Percentiles rank a stretch among this genome's conserved stretches.
Conservation (phyloP, 2,888 invertebrate species). For the Hypercompe scribonia region DNA sequence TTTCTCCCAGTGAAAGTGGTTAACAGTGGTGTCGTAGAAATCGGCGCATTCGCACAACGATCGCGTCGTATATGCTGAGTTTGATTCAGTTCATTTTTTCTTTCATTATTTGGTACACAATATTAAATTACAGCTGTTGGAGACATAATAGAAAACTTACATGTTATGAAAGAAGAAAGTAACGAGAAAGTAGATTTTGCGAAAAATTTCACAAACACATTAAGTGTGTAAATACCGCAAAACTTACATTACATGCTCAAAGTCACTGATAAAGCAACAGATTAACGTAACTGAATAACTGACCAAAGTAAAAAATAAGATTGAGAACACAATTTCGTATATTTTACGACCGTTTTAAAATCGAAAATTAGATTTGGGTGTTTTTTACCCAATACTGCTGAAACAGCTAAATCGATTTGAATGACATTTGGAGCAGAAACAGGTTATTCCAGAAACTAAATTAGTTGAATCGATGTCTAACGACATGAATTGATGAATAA, state of each 20-base stretch:
- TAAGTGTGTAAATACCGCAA: constrained; percentile 4
- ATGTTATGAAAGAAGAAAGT: constrained; percentile 13
- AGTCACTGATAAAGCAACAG: background rate
- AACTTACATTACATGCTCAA: background rate
- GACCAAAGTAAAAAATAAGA: background rate
- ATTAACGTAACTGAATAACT: background rate
- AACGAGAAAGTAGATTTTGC: constrained; percentile 19
- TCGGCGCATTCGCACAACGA: constrained; percentile 61
- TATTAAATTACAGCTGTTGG: constrained; percentile 26
- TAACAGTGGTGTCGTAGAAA: constrained; percentile 74
- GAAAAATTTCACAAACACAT: constrained; percentile 13
- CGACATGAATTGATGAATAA: no score
- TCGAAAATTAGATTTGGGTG: background rate
- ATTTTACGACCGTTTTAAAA: background rate
- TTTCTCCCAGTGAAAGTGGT: constrained; percentile 85
- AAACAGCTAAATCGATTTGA: background rate
- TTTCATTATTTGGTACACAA: constrained; percentile 36
- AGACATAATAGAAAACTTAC: constrained; percentile 16
- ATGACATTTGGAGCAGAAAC: background rate
- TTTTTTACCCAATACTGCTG: background rate
- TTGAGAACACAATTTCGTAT: background rate
- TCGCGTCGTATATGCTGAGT: constrained; percentile 48
- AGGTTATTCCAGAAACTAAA: background rate
- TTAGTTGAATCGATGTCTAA: background rate
- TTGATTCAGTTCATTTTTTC: constrained; percentile 48